These are phyloP conservation scores for Carettochelys insculpta DNA, from an alignment of 2,113 vertebrate genomes.

Conservation along the genomic window DNA sequence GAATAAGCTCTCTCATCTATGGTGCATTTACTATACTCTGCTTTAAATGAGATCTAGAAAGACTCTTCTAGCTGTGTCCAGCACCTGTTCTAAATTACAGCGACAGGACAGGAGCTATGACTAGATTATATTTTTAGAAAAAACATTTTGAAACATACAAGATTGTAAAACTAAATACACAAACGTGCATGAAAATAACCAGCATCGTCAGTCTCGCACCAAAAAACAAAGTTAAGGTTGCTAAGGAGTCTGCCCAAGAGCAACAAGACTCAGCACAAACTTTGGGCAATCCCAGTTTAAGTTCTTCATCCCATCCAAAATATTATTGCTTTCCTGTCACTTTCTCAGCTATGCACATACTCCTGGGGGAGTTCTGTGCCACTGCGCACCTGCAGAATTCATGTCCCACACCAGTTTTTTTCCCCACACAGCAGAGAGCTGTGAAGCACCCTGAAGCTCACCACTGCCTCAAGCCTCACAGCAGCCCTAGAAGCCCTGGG, in stretches of 20 bases:
- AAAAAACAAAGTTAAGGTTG: background rate
- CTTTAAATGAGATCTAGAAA: background rate
- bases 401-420: too few relatives aligned
- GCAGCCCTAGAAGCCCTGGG: background rate
- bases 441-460: background rate
- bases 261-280: background rate
- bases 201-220: background rate
- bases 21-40: background rate
- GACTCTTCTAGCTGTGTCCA: background rate
- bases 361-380: too few relatives aligned
- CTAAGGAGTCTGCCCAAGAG: background rate
- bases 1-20: background rate
- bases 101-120: background rate
- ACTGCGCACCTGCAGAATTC: too few relatives aligned
- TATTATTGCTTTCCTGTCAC: fast-evolving
- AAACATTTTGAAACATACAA: background rate
- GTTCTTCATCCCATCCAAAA: background rate
- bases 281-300: background rate
- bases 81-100: background rate
- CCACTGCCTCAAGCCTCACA: background rate
- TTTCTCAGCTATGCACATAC: background rate
- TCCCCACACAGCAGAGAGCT: background rate
- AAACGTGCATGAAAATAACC: background rate
- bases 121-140: background rate
- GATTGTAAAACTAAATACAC: background rate